These are phyloP conservation scores for Melinaea marsaeus DNA, from an alignment of 2,888 invertebrate species.

Conservation along the genomic window DNA sequence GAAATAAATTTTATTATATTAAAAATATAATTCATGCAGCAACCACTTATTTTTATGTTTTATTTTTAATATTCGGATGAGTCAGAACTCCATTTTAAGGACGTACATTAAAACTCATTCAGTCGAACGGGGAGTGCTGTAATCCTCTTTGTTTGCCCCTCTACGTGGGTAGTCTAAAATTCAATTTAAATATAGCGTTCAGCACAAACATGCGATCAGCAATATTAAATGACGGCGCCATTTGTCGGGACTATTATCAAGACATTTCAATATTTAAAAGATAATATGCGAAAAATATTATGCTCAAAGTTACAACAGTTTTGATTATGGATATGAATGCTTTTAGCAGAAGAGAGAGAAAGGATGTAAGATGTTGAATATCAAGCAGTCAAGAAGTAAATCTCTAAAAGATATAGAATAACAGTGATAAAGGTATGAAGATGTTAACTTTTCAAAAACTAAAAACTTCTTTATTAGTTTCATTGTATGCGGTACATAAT, in stretches of 20 bases:
- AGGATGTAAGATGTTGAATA: no score
- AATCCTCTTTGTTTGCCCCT: conserved; percentile 60
- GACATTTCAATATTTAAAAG: neutral
- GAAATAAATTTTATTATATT: no score
- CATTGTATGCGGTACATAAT: no score
- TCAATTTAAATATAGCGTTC: conserved; percentile 73
- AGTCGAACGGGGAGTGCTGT: conserved; percentile 43
- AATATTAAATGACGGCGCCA: conserved; percentile 70
- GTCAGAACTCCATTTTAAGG: conserved; percentile 46
- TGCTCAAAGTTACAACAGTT: no score
- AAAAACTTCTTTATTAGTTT: no score
- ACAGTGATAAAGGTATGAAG: no score
- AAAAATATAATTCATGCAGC: neutral
- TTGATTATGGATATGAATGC: no score
- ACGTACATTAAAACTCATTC: conserved; percentile 48
- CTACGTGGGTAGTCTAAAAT: conserved; percentile 63
- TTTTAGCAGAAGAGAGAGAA: no score
- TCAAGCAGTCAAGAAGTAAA: no score
- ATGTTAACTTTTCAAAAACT: no score
- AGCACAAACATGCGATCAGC: conserved; percentile 74
- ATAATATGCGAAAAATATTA: no score
- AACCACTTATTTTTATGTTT: neutral
- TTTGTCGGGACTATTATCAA: conserved; percentile 58
- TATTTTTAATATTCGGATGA: conserved; percentile 18
- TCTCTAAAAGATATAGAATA: no score